Base-by-base conservation (phyloP, 1,140 invertebrate species). In the Drosophila parabipectinata region DNA sequence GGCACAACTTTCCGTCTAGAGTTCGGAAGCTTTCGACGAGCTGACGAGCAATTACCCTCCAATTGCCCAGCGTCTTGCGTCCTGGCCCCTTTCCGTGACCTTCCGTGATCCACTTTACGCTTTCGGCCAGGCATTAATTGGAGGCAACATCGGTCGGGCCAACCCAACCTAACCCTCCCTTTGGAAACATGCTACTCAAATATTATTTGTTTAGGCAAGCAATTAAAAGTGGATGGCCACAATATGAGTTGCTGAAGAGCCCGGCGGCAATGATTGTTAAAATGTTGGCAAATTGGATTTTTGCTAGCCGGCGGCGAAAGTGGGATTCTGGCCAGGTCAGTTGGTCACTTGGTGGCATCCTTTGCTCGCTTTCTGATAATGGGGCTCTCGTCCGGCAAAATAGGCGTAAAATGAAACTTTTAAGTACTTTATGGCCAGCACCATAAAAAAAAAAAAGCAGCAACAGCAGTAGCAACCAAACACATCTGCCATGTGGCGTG, bases 331-430 rank as follows among this genome's bases (percentile, higher is more conserved):
- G 68, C 58, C 51, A 69, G 66, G 54, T 37, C 58, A 54, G 47
- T 66, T 64, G 60, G 62, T 77, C 74, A 77, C 73, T 68, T 60
- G 53, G 50, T 60, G 77, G 77, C 53, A 21, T 28, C 54, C 34
- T 51, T 57, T 52, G 50, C 51, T 50, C 67, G 61, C 41, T 57
- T 62, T 55, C 37, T 60, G 77, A 90, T 90, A 89, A 87, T 90
- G 78, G 85, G 61, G 41, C 72, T 59, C 58, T 82, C 71, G 62
- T 51, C 63, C 68, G 72, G 56, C 72, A 77, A 90, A 90, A 90
- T 90, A 90, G 85, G 85, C 85, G 87, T 90, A 90, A 90, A 90
- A 90, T 90, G 78, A 90, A 90, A 90, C 85, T 90, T 90, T 90
- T 90, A 90, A 90, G 85, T 81, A 90, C 85, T 90, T 90, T 90